Evolutionary conservation across 2,888 invertebrate genomes (phyloP).

Genomic region (Meteorus cinctellus): DNA sequence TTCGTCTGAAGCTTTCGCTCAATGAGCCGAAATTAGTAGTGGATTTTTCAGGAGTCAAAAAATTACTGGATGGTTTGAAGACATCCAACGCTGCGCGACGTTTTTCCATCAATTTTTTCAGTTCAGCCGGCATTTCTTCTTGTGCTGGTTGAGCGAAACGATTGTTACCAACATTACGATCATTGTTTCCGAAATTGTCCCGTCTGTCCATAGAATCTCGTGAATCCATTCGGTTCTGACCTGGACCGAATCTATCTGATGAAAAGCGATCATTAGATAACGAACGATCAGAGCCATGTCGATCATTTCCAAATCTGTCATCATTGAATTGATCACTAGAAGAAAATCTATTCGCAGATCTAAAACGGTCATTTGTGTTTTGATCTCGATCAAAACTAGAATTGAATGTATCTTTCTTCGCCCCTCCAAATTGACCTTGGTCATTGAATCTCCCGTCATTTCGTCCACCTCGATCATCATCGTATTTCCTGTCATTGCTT

Average conservation of each 20-base stretch:
- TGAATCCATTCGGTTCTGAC: conserved; percentile 52
- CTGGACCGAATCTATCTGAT: conserved; percentile 51
- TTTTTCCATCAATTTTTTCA: conserved; percentile 70
- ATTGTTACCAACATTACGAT: conserved; percentile 54
- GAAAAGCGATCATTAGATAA: conserved; percentile 43
- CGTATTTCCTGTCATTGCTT: conserved; percentile 33
- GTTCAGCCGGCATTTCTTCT: conserved; percentile 64
- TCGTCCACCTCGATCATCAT: conserved; percentile 49
- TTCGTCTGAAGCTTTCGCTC: conserved; percentile 68
- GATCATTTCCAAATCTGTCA: conserved; percentile 52
- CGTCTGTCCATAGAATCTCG: conserved; percentile 53
- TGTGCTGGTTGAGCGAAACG: conserved; percentile 52
- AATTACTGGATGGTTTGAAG: conserved; percentile 66
- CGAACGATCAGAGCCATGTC: conserved; percentile 43
- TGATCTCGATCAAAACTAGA: conserved; percentile 37
- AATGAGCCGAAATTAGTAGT: conserved; percentile 60
- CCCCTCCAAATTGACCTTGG: conserved; percentile 44
- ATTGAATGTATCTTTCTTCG: conserved; percentile 37
- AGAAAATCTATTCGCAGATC: conserved; percentile 43
- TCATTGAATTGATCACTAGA: conserved; percentile 40
- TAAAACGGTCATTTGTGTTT: conserved; percentile 47
- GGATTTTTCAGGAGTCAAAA: conserved; percentile 59
- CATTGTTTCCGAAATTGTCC: conserved; percentile 53
- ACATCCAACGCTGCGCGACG: conserved; percentile 65
- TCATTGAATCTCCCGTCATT: conserved; percentile 47